Conservation (phyloP, 2,113 vertebrate genomes). For the Cynocephalus volans region DNA sequence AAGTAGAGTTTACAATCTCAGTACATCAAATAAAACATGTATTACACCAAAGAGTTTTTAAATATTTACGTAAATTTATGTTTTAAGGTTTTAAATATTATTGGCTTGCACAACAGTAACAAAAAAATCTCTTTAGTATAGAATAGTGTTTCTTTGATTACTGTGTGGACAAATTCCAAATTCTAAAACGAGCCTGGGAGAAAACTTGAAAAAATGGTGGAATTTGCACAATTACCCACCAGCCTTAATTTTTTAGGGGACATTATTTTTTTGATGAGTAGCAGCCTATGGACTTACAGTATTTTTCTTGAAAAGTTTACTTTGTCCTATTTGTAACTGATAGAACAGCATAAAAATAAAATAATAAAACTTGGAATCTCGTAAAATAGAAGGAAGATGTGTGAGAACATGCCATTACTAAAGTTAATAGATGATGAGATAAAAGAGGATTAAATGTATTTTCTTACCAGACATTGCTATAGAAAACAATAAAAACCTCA, state of each 20-base stretch:
- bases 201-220: not conserved
- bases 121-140: not conserved
- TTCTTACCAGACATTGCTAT: not conserved
- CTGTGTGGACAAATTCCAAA: conserved; percentile 41
- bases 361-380: conserved; percentile 57
- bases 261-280: conserved; percentile 36
- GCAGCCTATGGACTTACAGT: not conserved
- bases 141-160: not conserved
- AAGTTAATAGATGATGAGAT: not conserved
- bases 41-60: not conserved
- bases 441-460: conserved; percentile 24
- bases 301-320: fast-evolving
- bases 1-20: not conserved
- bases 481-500: not conserved
- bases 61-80: not conserved
- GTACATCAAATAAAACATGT: no score
- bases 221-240: conserved; percentile 30
- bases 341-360: conserved; percentile 51
- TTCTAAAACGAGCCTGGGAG: conserved; percentile 42
- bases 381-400: not conserved
- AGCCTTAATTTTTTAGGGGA: conserved; percentile 54
- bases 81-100: not conserved
- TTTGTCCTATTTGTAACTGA: not conserved
- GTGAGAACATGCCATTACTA: not conserved
- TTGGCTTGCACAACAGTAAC: not conserved